A percentile compares a stretch with the other conserved stretches of the same genome.
phyloP scores from a whole-genome alignment of 2,113 vertebrate species.

The Sarotherodon lohbergeri region DNA sequence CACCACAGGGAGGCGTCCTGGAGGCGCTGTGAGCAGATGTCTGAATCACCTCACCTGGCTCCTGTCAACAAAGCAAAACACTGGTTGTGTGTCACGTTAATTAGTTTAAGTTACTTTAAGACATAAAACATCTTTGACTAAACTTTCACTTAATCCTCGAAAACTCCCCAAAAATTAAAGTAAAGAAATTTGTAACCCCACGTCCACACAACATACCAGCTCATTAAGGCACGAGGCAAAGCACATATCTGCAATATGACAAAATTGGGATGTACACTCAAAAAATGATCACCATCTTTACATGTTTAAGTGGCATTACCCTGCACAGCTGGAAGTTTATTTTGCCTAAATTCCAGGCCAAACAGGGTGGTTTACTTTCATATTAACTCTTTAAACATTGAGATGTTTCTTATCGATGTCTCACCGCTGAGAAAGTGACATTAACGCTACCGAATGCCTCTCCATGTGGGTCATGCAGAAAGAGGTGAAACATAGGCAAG shows the following conservation, averaged over 20 bases:
- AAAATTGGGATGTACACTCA: background rate
- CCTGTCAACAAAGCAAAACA: background rate
- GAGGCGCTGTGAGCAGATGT: background rate
- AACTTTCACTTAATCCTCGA: background rate
- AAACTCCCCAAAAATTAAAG: background rate
- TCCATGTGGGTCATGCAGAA: background rate
- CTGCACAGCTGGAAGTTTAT: background rate
- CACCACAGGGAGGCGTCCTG: constrained; percentile 18
- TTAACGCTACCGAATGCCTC: background rate
- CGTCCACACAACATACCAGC: background rate
- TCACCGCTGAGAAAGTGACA: background rate
- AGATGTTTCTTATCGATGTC: background rate
- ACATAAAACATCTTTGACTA: background rate
- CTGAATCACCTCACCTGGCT: background rate
- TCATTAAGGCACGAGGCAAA: background rate
- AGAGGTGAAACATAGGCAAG: background rate
- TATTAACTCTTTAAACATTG: background rate
- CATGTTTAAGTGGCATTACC: background rate
- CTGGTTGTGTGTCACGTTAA: background rate
- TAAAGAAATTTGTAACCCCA: background rate
- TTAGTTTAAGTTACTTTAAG: background rate
- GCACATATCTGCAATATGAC: background rate
- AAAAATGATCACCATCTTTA: background rate
- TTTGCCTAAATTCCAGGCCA: background rate
- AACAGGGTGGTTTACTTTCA: background rate